A percentile compares a stretch with the other conserved stretches of the same genome.
Conservation (phyloP, 2,797 vertebrate species). For the Peromyscus attwateri region DNA sequence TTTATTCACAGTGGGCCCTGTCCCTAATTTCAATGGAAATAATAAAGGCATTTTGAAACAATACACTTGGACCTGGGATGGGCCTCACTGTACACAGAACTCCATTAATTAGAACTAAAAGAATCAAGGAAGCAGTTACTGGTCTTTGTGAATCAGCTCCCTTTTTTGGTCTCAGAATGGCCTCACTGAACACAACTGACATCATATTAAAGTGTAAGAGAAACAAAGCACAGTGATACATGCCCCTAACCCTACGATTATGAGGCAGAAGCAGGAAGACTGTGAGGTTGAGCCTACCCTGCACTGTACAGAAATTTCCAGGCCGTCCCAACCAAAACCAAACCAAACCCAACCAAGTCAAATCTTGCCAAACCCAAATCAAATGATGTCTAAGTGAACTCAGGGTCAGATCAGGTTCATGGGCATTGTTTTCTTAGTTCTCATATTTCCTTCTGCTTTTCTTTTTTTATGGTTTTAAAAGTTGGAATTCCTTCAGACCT, state of each 20-base stretch:
- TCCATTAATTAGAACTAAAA: background rate
- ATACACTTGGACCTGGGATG: background rate
- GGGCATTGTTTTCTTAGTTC: background rate
- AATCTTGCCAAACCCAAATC: background rate
- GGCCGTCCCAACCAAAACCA: background rate
- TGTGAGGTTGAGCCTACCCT: background rate
- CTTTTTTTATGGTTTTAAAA: slow-evolving; percentile 20
- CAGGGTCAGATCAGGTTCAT: background rate
- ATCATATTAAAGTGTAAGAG: background rate
- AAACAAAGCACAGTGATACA: background rate
- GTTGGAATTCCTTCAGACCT: background rate
- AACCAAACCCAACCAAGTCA: background rate
- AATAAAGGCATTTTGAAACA: background rate
- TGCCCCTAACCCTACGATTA: background rate
- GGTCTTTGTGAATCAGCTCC: background rate
- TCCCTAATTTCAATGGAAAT: background rate
- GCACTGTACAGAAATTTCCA: background rate
- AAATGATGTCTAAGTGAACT: background rate
- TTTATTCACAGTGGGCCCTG: background rate
- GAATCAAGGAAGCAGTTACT: background rate
- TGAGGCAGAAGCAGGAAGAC: background rate
- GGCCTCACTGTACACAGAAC: background rate
- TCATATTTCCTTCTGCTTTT: background rate
- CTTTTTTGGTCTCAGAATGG: background rate
- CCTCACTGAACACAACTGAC: background rate